Base-by-base conservation (phyloP, 92 coral and sea anemone genomes). In the Zoanthus solanderi region DNA sequence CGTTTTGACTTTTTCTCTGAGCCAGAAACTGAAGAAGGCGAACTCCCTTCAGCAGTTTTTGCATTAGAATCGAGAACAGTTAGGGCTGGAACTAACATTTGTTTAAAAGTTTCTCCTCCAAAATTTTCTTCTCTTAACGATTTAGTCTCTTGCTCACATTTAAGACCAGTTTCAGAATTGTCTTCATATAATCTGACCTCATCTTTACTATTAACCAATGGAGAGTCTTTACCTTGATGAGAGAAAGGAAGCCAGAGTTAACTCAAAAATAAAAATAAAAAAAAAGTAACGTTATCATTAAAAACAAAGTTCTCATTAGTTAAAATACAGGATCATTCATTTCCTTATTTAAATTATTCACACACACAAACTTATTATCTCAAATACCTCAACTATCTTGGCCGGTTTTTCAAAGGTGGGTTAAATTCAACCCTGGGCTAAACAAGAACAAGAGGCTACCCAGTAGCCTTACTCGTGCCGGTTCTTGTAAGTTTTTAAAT, bases 181-280 rank as follows among this genome's bases (percentile, higher is more conserved):
- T 23, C 67, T 30, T 77, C 81, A 9, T 46, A 34, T 56, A 9
- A 7, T 77, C 18, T 37, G 68, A 77, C 68, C 5, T 14, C 50
- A 30, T 17, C 14, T 42, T 5, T 77, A 15, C 58, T n/a, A 66
- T 28, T 16, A 77, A 11, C 68, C 67, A 23, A 7, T 34, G 34
- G 66, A 6, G 30, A 76, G 13, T 76, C n/a, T 56, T 60, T 18
- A 78, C 84, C 84, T 78, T 54, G 18, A 31, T 32, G 7, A 54
- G 23, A 77, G 30, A 54, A 66, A 16, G 53, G 47, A 47, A 9
- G 14, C 31, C 9, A 18, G 23, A 15, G 29, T 18, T 8, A n/a
- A 6, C n/a, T 63, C 69, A 63, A 23, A 7, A 63, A 23, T 6
- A 63, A 63, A 63, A 16, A 2, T 63, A n/a, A 34, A 2, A 37